Base-by-base conservation (phyloP, 2,797 vertebrate genomes). In the Gephyroberyx darwinii region DNA sequence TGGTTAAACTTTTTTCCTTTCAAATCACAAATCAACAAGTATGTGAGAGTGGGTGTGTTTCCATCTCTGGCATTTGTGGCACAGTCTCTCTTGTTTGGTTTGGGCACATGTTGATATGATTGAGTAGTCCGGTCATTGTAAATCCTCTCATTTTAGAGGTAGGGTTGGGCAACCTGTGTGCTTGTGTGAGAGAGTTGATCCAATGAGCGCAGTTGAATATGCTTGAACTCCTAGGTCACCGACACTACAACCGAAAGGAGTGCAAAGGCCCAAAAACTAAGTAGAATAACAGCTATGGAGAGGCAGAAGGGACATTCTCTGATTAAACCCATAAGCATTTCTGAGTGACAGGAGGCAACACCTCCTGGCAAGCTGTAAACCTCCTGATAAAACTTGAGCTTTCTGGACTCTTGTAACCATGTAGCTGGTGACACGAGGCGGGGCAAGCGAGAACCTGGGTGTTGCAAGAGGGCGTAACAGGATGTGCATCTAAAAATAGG, bases 401-500 rank as follows among this genome's bases (percentile, higher is more conserved):
- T 8, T 67, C 45, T 91, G 90, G 86, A 89, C 86, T 85, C 51
- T 83, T 87, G 80, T 81, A 81, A 81, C 83, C 58, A 74, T 13
- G 66, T 62, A 71, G 56, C 14, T 26, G 50, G 19, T 74, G 52
- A 74, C 20, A 13, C 10, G 69, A 69, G 93, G 92, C 30, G 88
- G 87, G 67, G 87, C 86, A 2, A 70, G n/a, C 26, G 43, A 5
- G 20, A 5, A 52, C 53, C 52, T 83, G 72, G 88, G 81, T 73
- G 82, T 79, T 57, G 31, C 74, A 67, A 54, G 55, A 57, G 81
- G 92, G 93, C 93, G 92, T 89, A 94, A 91, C 75, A 70, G 56
- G 22, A 56, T 5, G 8, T 64, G 83, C 19, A 13, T 51, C 92
- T 86, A 90, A 92, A 86, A 93, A 93, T 93, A 93, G 91, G 20